Evolutionary conservation across 2,888 invertebrate genomes (phyloP), one percentile per base, ranked within the genome.

Genomic region (Smittia aterrima): DNA sequence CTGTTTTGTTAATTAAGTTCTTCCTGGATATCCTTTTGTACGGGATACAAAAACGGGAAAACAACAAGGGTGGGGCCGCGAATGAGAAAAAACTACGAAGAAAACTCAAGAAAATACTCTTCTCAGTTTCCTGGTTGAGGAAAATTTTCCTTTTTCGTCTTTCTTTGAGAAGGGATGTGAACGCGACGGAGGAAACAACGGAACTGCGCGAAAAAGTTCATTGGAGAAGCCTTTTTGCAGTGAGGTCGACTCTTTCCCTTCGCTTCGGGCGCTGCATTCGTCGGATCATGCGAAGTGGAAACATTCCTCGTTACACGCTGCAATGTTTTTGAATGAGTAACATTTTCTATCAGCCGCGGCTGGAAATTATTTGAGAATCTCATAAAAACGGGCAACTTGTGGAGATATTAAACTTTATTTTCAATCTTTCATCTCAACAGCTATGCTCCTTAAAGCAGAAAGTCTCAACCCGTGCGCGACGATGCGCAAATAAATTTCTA

Each of bases 21-120:
- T 18, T 13, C 18, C n/a, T 16, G 53, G 53, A 47, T 11, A 6
- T 47, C 11, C 18, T 47, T 4, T 47, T n/a, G 53, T 6, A 16
- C n/a, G n/a, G 53, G n/a, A 47, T 4, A 4, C n/a, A 47, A 47
- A 4, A 7, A 9, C 38, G 38, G 6, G 47, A 11, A 1, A 25
- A 70, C 47, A 70, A 53, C 47, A 70, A 70, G 70, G 70, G 70
- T 70, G 70, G 70, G 70, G 70, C 53, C 70, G 22, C 20, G 18
- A 18, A 11, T 16, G 41, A 67, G 40, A 38, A 41, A 67, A 67
- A 67, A 67, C 38, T 67, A 58, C 27, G 66, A 32, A 66, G 66
- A 66, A 66, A 66, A 66, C 27, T 64, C 25, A 66, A 38, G 66
- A 67, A 41, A 67, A 67, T 20, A n/a, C n/a, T 22, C 41, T 67